Evolutionary conservation across 2,113 vertebrate genomes (phyloP), one percentile per base, ranked within the genome.

Genomic region (Chrysemys picta): DNA sequence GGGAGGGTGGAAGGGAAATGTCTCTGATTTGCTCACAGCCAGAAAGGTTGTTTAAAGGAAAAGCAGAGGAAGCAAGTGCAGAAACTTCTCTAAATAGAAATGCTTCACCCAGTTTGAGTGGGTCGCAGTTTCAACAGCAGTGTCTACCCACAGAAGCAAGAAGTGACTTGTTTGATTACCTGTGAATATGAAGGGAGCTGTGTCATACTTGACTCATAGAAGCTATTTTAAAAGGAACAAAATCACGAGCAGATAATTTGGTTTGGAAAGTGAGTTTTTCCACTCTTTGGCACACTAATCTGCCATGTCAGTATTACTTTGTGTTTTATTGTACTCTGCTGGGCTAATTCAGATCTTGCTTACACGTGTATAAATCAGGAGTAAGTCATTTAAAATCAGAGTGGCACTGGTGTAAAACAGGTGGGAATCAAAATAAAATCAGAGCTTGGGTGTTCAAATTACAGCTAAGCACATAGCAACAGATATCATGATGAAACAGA

Each of bases 91-190:
- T n/a, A 35, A 72, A 91, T 81, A 83, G 95, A 96, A 72, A 65
- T 85, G 80, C 52, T 93, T 94, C 85, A 96, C 38, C 93, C 57
- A 85, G 31, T 96, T 93, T 87, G 94, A 82, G 86, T 21, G 13
- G 29, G 47, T 16, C 76, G 91, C 91, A 47, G 54, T 85, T 95
- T 96, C 95, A 90, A 89, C 81, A 97, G 88, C 83, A 89, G 45
- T 0, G 0, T 92, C 94, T 96, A 94, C 85, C 95, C 85, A 95
- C 87, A 47, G 88, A 83, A 62, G 72, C 50, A 95, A 88, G 87
- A 94, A 95, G 96, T 87, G 85, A 96, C 93, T 93, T 95, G 82
- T 59, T 94, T 92, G 94, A 95, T 96, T 92, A 90, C 84, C 82
- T 91, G 80, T 88, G 91, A 93, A 93, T 87, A 90, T 85, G 88